A percentile compares a stretch with the other conserved stretches of the same genome.
Conservation (phyloP, 2,888 invertebrate genomes). For the Hirudinaria manillensis region DNA sequence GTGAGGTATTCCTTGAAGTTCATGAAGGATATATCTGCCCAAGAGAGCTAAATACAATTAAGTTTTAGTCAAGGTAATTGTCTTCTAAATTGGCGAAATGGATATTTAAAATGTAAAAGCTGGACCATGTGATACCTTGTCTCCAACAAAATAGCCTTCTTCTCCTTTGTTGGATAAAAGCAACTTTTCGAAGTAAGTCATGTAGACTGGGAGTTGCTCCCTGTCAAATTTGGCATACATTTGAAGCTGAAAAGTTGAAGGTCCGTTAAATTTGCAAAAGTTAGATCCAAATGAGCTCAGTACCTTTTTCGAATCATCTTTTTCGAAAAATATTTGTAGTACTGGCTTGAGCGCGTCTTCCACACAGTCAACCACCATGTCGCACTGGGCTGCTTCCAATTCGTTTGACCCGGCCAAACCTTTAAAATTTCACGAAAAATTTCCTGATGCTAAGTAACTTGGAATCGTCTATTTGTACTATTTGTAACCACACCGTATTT, state of each 20-base stretch:
- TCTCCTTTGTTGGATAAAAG: constrained; percentile 31
- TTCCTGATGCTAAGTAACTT: background rate
- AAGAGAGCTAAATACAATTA: constrained; percentile 37
- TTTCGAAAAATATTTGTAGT: constrained; percentile 30
- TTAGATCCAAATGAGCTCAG: background rate
- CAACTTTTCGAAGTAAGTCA: constrained; percentile 26
- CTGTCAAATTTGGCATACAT: constrained; percentile 20
- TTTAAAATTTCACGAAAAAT: background rate
- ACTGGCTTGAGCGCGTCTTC: constrained; percentile 38
- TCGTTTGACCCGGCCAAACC: constrained; percentile 39
- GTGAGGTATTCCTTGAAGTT: constrained; percentile 30
- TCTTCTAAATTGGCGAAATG: background rate
- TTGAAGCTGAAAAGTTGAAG: background rate
- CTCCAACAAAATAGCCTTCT: constrained; percentile 33
- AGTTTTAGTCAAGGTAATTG: background rate
- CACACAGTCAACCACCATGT: constrained; percentile 39
- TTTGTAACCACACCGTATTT: constrained; percentile 35
- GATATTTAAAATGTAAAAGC: background rate
- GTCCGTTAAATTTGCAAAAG: background rate
- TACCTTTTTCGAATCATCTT: constrained; percentile 33
- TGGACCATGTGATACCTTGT: constrained; percentile 11
- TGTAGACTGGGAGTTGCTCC: constrained; percentile 30
- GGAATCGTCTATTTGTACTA: background rate
- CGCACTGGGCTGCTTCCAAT: constrained; percentile 39
- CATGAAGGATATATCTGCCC: constrained; percentile 39